phyloP scores from a whole-genome alignment of 2,797 vertebrate genomes.

The Amniataba percoides region DNA sequence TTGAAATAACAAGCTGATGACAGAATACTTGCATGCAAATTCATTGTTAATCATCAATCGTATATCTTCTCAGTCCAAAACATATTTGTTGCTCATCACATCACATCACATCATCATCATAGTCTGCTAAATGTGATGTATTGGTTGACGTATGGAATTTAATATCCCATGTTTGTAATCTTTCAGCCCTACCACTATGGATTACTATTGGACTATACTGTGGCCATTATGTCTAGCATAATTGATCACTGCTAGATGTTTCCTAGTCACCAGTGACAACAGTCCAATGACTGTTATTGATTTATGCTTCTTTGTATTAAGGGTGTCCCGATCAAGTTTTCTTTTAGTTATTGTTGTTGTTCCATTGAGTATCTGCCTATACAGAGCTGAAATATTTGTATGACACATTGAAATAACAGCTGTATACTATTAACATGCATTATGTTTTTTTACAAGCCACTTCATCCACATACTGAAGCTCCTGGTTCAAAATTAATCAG shows the following conservation, averaged over 20 bases:
- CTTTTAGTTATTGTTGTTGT: too few species aligned
- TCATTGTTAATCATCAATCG: neutral
- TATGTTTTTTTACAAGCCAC: neutral
- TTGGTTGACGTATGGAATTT: neutral
- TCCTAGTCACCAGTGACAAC: conserved; percentile 23
- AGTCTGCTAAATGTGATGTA: neutral
- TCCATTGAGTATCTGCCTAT: neutral
- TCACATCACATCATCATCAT: too few species aligned
- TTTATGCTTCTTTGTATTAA: conserved; percentile 25
- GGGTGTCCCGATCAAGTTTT: neutral
- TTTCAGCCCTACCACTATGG: conserved; percentile 3
- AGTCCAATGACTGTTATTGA: conserved; percentile 9
- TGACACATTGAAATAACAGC: neutral
- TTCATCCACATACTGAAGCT: neutral
- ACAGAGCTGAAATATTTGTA: neutral
- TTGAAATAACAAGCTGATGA: neutral
- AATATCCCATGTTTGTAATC: neutral
- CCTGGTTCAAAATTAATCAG: neutral
- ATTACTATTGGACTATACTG: neutral
- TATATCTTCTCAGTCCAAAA: neutral
- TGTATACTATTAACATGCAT: neutral
- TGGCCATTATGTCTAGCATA: neutral
- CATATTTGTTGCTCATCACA: neutral
- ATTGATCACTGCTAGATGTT: conserved; percentile 25
- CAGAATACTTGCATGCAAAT: neutral